Evolutionary conservation across 2,797 vertebrate genomes (phyloP), one percentile per base, ranked within the genome.

Genomic region (Tenualosa thibaudeaui): DNA sequence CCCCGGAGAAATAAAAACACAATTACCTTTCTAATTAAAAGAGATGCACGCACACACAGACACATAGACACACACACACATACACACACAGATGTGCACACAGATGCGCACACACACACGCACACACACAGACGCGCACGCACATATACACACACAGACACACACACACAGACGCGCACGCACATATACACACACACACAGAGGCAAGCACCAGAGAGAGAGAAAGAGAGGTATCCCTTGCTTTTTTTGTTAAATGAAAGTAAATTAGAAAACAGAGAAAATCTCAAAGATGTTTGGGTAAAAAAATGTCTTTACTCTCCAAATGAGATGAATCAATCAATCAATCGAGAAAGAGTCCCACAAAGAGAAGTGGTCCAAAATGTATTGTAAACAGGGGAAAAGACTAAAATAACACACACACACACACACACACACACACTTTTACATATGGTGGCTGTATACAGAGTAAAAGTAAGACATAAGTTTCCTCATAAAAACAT

Each of bases 21-120:
- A 46, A 78, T 78, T 78, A 78, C 71, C 71, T 78, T 19, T 19
- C 71, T 78, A 78, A 78, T 78, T 78, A 71, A 71, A 71, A 71
- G 26, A 37, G 65, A 71, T 13, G n/a, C 19, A 60, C 1, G 24
- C 50, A 51, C 50, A 12, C 50, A 7, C 58, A 60, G 0, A 60
- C 15, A 56, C 15, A 56, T 0, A 17, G 13, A 56, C 15, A 56
- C 3, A 19, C 46, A 46, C 46, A 1, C 31, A 31, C 31, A 31
- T 1, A 31, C 31, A 31, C 31, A 31, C 31, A 1, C 31, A 31
- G 0, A 1, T 1, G 31, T 1, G 31, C 31, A 31, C 31, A 31
- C 31, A 31, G 0, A 31, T 31, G 31, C 31, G 1, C 31, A 31
- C 31, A 31, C 31, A 31, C 31, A 31, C 31, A 31, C 0, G 1